A percentile compares a stretch with the other conserved stretches of the same genome.
Conservation (phyloP, 92 coral and sea anemone species). For the Chrysogorgia sp. region DNA sequence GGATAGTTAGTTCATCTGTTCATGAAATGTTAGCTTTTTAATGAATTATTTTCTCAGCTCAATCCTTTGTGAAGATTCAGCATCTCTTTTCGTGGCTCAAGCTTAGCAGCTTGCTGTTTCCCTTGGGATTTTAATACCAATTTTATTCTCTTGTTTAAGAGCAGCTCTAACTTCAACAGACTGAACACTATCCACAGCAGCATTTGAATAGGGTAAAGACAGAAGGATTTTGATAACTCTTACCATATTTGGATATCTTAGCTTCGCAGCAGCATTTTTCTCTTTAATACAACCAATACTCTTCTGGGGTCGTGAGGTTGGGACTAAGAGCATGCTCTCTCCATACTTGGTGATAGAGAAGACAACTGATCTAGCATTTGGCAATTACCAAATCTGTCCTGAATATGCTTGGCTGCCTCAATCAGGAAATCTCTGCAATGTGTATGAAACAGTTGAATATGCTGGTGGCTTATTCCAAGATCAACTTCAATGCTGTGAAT, state of each 20-base stretch:
- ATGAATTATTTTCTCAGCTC: constrained; percentile 17
- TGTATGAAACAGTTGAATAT: constrained; percentile 10
- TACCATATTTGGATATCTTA: constrained; percentile 34
- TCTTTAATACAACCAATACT: constrained; percentile 33
- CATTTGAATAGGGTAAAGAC: constrained; percentile 25
- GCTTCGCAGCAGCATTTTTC: background rate
- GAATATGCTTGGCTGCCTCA: constrained; percentile 15
- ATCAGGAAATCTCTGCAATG: constrained; percentile 35
- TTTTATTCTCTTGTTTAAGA: constrained; percentile 27
- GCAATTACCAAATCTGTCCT: constrained; percentile 25
- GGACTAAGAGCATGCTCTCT: constrained; percentile 27
- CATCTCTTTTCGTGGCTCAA: constrained; percentile 31
- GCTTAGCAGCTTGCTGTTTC: constrained; percentile 18
- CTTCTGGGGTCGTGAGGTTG: constrained; percentile 19
- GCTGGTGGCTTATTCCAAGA: constrained; percentile 6
- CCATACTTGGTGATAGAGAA: constrained; percentile 36
- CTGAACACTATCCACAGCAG: constrained; percentile 26
- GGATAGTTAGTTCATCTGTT: too few species aligned
- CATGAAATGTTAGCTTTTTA: background rate
- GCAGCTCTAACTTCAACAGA: constrained; percentile 21
- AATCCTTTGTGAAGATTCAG: constrained; percentile 12
- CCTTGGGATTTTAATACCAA: background rate
- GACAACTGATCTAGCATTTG: constrained; percentile 25
- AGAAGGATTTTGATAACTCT: constrained; percentile 16
- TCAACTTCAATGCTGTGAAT: constrained; percentile 16